Conservation (phyloP, 1,140 invertebrate species). For the Drosophila willistoni region DNA sequence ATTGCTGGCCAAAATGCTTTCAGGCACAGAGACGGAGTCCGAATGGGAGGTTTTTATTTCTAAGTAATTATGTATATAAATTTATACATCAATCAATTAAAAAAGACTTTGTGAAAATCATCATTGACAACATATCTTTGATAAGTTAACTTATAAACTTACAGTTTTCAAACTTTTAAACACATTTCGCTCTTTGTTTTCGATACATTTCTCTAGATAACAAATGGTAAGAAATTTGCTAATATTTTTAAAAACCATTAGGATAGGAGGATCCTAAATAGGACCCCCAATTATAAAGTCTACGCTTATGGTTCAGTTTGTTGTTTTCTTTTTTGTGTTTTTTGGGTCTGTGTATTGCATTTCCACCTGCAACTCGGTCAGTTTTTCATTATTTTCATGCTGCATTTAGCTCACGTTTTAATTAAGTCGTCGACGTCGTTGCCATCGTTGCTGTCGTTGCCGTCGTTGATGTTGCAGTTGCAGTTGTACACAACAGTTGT, state of each 20-base stretch:
- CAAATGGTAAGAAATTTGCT: too few relatives aligned
- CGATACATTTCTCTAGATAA: too few relatives aligned
- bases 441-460: constrained; percentile 21
- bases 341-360: constrained; percentile 37
- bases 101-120: too few relatives aligned
- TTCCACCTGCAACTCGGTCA: constrained; percentile 79
- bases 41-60: too few relatives aligned
- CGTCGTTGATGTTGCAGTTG: constrained; percentile 47
- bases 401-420: constrained; percentile 81
- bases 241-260: too few relatives aligned
- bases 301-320: constrained; percentile 24
- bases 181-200: too few relatives aligned
- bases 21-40: constrained; percentile 1
- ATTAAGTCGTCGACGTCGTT: constrained; percentile 69
- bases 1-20: constrained; percentile 44
- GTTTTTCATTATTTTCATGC: constrained; percentile 82
- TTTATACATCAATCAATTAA: too few relatives aligned
- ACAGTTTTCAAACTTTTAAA: too few relatives aligned
- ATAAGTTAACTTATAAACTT: too few relatives aligned
- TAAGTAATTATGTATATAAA: too few relatives aligned
- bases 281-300: not conserved
- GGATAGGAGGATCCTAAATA: too few relatives aligned
- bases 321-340: not conserved
- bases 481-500: constrained; percentile 18
- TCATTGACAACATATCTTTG: too few relatives aligned